Evolutionary conservation across 2,797 vertebrate species (phyloP).

Genomic region (Leucoraja ocellata): DNA sequence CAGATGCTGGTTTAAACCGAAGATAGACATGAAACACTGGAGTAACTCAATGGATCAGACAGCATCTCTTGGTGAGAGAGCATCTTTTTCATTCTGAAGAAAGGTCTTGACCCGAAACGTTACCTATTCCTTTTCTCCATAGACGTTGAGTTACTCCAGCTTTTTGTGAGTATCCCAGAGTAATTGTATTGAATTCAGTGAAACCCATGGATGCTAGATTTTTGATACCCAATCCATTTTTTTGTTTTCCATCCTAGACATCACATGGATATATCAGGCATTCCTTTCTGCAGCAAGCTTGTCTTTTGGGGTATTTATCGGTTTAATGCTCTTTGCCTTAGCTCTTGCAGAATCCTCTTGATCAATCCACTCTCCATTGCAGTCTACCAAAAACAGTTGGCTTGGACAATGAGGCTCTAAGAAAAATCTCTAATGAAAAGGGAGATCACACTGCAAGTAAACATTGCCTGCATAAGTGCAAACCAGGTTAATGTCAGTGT

Average conservation of each 20-base stretch:
- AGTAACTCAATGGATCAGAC: no score
- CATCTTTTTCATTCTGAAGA: no score
- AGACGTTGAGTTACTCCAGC: no score
- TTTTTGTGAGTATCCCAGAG: no score
- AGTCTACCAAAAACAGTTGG: background rate
- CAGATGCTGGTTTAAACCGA: no score
- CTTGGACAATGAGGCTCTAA: background rate
- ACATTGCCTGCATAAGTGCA: no score
- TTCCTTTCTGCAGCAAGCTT: background rate
- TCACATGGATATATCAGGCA: background rate
- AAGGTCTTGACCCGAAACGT: no score
- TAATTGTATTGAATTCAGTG: background rate
- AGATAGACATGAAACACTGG: no score
- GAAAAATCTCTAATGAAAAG: background rate
- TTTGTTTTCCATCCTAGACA: background rate
- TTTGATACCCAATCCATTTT: background rate
- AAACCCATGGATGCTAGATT: background rate
- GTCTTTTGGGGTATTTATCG: background rate
- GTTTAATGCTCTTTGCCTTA: background rate
- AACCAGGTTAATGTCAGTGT: background rate
- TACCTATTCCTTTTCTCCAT: no score
- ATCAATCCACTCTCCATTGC: background rate
- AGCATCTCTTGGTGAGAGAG: no score
- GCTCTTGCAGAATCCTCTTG: background rate
- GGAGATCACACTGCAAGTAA: background rate